phyloP scores from a whole-genome alignment of 1,140 invertebrate species.

The Drosophila setifemur region DNA sequence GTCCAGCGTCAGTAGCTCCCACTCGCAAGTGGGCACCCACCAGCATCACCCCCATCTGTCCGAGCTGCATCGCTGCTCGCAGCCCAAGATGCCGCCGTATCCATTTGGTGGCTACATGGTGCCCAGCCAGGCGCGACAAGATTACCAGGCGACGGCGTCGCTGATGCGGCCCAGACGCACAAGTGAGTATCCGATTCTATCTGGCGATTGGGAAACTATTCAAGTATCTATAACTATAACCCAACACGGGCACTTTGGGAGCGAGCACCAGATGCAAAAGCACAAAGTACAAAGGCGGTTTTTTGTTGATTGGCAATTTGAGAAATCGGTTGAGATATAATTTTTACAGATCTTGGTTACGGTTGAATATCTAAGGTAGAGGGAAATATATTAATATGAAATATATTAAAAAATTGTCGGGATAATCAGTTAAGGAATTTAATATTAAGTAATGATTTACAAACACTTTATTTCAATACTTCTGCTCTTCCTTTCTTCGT shows the following conservation, averaged over 20 bases:
- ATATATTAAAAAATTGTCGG: not conserved
- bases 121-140: constrained; percentile 47
- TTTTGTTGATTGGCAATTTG: constrained; percentile 9
- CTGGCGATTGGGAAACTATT: not conserved
- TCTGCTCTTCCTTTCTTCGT: too few relatives aligned
- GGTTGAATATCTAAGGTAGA: not conserved
- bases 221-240: constrained; percentile 2
- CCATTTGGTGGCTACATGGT: constrained; percentile 76
- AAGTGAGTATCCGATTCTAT: constrained; percentile 68
- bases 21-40: constrained; percentile 45
- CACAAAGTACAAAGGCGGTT: constrained; percentile 49
- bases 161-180: constrained; percentile 72
- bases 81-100: constrained; percentile 81
- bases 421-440: too few relatives aligned
- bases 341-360: not conserved
- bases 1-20: constrained; percentile 59
- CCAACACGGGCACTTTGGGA: constrained; percentile 10
- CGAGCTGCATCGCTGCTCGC: constrained; percentile 69
- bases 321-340: not conserved
- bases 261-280: constrained; percentile 12
- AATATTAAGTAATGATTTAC: too few relatives aligned
- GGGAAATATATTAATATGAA: too few relatives aligned
- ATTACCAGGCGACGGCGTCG: constrained; percentile 30
- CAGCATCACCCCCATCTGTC: constrained; percentile 24
- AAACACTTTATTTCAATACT: too few relatives aligned